Base-by-base conservation (phyloP, 2,888 invertebrate species). In the Chymomyza procnemis region DNA sequence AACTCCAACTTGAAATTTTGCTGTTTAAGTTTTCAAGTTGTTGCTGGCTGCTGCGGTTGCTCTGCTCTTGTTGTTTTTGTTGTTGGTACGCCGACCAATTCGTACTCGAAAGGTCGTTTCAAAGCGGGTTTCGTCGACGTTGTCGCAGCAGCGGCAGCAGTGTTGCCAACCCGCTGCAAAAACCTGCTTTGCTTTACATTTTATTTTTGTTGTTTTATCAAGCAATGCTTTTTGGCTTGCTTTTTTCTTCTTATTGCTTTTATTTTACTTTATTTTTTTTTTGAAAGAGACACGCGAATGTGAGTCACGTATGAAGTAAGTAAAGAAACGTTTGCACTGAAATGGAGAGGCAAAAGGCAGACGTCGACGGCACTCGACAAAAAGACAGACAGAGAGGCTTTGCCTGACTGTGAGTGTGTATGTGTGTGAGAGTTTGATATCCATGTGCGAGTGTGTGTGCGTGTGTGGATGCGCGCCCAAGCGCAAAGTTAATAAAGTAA, bases 71-170 rank as follows among this genome's bases (percentile, higher is more conserved):
- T 71, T 74, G 59, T 70, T 73, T 46, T 61, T 71, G 62, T 30
- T 82, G 79, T 81, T 85, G 84, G 72, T 80, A 82, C 79, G 86
- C 74, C 79, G 81, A 79, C 75, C 87, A 86, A 84, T 87, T 89
- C 89, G 89, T 88, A 89, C 89, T 89, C 89, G 89, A 89, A 89
- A 89, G 89, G 89, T 89, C 89, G 89, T 89, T 89, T 89, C 89
- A 89, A 89, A 88, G 79, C 88, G 88, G 88, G 85, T 88, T 83
- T 81, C 61, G 66, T 64, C 61, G 16, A 41, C 50, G 16, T 19
- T n/a, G 69, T 64, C 57, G 68, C 19, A 75, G 75, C 72, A 75
- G 75, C 72, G 71, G 79, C 71, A 75, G 66, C 73, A 88, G 89
- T 83, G 89, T 88, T 89, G 89, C 85, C 89, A 88, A 85, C 76